phyloP scores from a whole-genome alignment of 2,797 vertebrate genomes.

The Synanceia verrucosa region DNA sequence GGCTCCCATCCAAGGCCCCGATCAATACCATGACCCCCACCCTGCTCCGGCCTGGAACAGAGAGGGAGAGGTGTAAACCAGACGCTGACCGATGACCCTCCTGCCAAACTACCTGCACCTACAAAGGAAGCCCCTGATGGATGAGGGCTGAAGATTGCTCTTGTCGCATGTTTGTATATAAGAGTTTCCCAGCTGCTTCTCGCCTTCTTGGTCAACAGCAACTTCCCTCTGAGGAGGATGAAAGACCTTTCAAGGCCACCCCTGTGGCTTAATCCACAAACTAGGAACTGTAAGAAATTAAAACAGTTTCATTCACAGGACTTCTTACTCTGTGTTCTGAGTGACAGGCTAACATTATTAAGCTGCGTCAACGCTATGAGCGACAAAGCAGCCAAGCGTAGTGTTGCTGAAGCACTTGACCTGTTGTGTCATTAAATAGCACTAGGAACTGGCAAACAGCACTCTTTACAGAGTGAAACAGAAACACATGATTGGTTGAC shows the following conservation, averaged over 20 bases:
- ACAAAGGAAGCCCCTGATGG: conserved; percentile 72
- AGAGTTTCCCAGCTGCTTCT: conserved; percentile 62
- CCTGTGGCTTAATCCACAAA: neutral
- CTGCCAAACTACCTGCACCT: conserved; percentile 70
- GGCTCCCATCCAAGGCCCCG: conserved; percentile 75
- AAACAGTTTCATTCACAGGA: neutral
- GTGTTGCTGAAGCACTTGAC: no score
- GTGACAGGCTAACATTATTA: neutral
- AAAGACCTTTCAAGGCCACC: neutral
- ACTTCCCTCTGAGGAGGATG: conserved; percentile 11
- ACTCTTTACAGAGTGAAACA: no score
- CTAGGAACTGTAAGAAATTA: neutral
- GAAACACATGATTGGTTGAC: no score
- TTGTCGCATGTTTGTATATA: conserved; percentile 79
- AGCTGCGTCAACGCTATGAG: no score
- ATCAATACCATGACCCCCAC: conserved; percentile 80
- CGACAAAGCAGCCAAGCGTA: no score
- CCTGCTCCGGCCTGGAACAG: conserved; percentile 29
- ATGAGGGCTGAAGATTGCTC: conserved; percentile 62
- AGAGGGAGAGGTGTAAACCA: conserved; percentile 70
- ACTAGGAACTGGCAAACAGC: no score
- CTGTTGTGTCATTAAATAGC: no score
- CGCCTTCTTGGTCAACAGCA: conserved; percentile 56
- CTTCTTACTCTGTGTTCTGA: neutral
- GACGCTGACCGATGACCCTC: conserved; percentile 74